Conservation (phyloP, 64 coral and sea anemone genomes). For the Montipora foliosa region DNA sequence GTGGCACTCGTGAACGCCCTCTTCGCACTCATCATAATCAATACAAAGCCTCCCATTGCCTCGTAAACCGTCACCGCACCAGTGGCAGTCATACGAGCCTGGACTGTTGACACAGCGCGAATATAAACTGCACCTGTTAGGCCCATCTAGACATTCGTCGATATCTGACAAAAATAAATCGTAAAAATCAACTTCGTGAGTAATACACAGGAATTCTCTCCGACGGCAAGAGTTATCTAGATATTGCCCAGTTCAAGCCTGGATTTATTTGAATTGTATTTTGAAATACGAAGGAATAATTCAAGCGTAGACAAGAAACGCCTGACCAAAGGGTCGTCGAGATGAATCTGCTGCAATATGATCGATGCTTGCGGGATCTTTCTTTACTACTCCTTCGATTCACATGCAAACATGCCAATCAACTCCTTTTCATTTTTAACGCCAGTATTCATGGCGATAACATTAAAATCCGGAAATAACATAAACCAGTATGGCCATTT, state of each 20-base stretch:
- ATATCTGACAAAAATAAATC: conserved; percentile 8
- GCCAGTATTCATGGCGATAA: no score
- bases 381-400: no score
- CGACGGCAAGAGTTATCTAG: not conserved
- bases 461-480: no score
- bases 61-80: conserved; percentile 24
- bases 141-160: conserved; percentile 12
- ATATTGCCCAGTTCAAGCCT: not conserved
- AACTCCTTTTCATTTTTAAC: no score
- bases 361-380: no score
- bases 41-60: conserved; percentile 50
- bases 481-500: no score
- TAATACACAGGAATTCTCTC: not conserved
- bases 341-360: no score
- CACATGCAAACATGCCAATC: no score
- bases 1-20: not conserved
- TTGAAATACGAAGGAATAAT: no score
- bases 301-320: no score
- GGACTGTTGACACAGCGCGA: conserved; percentile 42
- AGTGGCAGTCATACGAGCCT: conserved; percentile 39
- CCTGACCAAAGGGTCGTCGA: no score
- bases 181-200: not conserved
- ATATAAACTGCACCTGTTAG: not conserved
- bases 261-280: no score
- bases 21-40: conserved; percentile 6